Percentiles rank a stretch among this genome's conserved stretches.
These are phyloP conservation scores for Metopia argyrocephala DNA, from an alignment of 2,888 invertebrate species.

Conservation along the genomic window DNA sequence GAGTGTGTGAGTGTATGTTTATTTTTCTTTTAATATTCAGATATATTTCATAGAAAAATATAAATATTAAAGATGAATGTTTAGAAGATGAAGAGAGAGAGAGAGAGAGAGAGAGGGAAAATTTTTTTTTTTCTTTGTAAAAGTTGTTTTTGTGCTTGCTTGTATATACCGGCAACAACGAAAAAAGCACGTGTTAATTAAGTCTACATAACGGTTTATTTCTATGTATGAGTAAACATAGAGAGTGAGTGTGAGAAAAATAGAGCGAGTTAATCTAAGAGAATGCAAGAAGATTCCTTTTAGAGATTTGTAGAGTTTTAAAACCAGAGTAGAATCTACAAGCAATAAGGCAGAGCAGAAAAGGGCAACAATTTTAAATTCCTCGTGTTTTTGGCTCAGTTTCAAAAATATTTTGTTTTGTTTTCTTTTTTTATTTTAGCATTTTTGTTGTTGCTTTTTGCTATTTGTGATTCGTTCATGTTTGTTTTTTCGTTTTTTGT, in stretches of 20 bases:
- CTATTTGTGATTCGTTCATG: conserved; percentile 58
- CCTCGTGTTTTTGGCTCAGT: conserved; percentile 62
- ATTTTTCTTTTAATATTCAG: too few relatives aligned
- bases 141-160: neutral
- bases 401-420: conserved; percentile 47
- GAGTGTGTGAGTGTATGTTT: neutral
- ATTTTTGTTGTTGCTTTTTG: neutral
- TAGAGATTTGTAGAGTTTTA: neutral
- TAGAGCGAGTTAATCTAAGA: neutral
- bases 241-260: neutral
- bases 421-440: neutral
- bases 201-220: neutral
- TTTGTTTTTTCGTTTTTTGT: conserved; percentile 22
- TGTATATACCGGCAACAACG: conserved; percentile 60
- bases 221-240: too few relatives aligned
- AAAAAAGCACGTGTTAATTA: conserved; percentile 61
- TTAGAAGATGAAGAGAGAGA: neutral
- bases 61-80: neutral
- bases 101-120: neutral
- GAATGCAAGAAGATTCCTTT: neutral
- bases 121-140: neutral
- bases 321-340: neutral
- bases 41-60: neutral
- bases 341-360: too few relatives aligned
- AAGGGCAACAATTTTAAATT: too few relatives aligned